phyloP scores from a whole-genome alignment of 2,888 invertebrate genomes.

The Noctuana brunneofusca region DNA sequence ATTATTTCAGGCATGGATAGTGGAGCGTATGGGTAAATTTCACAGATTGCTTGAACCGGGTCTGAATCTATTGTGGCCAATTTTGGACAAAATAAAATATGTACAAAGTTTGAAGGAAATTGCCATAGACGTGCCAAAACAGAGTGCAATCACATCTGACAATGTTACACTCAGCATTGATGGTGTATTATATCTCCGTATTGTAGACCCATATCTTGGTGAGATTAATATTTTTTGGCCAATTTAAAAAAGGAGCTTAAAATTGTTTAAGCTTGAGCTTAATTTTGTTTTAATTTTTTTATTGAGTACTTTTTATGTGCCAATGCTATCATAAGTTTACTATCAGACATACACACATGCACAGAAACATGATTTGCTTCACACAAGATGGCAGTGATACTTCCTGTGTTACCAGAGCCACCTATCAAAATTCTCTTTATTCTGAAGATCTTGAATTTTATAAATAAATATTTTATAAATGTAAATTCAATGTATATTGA shows the following conservation, averaged over 20 bases:
- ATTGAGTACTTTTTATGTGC: no score
- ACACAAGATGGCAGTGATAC: no score
- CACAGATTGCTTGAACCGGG: constrained; percentile 97
- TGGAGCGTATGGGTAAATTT: constrained; percentile 99
- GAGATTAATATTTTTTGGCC: constrained; percentile 16
- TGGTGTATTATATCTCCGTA: constrained; percentile 97
- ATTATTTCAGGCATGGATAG: constrained; percentile 93
- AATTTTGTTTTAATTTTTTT: no score
- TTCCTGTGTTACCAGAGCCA: no score
- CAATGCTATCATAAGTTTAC: no score
- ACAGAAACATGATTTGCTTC: no score
- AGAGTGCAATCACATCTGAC: constrained; percentile 98
- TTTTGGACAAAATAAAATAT: constrained; percentile 96
- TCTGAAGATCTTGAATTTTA: no score
- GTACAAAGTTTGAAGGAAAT: constrained; percentile 99
- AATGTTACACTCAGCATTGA: constrained; percentile 98
- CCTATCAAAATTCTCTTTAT: no score
- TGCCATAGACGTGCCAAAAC: constrained; percentile 99
- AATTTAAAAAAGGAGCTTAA: not conserved
- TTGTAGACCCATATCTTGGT: constrained; percentile 96
- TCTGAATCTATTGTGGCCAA: constrained; percentile 94
- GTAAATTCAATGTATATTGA: no score
- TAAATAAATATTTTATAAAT: no score
- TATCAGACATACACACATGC: no score
- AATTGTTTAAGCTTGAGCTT: no score